Base-by-base conservation (phyloP, 2,888 invertebrate species). In the Tribolium freemani region DNA sequence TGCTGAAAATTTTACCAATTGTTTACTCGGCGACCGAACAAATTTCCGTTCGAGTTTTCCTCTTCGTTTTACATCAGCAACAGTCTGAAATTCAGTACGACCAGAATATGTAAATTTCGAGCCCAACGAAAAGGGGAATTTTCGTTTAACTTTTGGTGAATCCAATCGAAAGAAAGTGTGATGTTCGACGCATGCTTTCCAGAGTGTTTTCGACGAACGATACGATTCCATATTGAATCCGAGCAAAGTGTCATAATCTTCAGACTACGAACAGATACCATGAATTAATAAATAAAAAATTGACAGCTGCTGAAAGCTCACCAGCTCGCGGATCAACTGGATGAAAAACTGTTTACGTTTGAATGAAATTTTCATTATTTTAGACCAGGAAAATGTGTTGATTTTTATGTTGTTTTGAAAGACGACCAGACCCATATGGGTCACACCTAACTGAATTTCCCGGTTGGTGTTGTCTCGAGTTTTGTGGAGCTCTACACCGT, bases 301-400 rank as follows among this genome's bases (percentile, higher is more conserved):
- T n/a, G n/a, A n/a, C n/a, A n/a, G n/a, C n/a, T n/a, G n/a, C n/a
- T n/a, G n/a, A n/a, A n/a, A n/a, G n/a, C 91, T 90, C 87, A 96
- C 96, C 85, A 93, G 92, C 88, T 96, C 96, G 83, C 96, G 90
- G 82, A 96, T 91, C 61, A 99, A 87, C 84, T 98, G 98, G 83
- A 99, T 97, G 83, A 97, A 98, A 88, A 99, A 99, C 87, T 98
- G 96, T 87, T 98, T 98, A 84, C 98, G 91, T 89, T 99, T 99
- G 88, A 99, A 99, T 54, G 98, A 98, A 82, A 99, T 97, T 89
- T 99, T 99, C 74, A 98, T 96, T 85, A 99, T 99, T 90, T 98
- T 98, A 70, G 96, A 94, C 98, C 98, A 98, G 76, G 96, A 96
- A 89, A 98, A 98, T 16, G 96, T 96, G 88, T 98, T 98, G 80